phyloP scores from a whole-genome alignment of 2,888 invertebrate genomes.

The Anthophora plumipes region DNA sequence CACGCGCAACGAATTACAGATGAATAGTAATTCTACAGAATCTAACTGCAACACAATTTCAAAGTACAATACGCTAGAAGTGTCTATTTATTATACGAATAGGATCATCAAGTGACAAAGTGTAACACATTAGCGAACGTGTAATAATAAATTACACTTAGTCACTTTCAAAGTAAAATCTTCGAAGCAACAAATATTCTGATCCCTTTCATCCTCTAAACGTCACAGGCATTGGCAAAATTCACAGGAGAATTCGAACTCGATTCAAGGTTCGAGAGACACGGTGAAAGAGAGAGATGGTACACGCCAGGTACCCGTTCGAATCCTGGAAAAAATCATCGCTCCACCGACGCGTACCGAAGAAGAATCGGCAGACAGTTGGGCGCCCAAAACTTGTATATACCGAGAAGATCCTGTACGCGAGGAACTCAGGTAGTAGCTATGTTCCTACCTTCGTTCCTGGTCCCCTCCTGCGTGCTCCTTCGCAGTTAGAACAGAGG shows the following conservation, averaged over 20 bases:
- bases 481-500: slow-evolving; percentile 42
- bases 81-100: too few species aligned
- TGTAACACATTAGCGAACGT: too few species aligned
- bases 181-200: neutral
- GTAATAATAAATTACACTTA: too few species aligned
- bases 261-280: slow-evolving; percentile 33
- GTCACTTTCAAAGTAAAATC: too few species aligned
- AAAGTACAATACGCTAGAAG: too few species aligned
- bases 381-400: slow-evolving; percentile 69
- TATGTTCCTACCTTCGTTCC: slow-evolving; percentile 62
- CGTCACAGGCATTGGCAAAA: neutral
- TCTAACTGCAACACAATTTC: too few species aligned
- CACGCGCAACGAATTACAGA: too few species aligned
- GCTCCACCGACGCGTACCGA: slow-evolving; percentile 69
- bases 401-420: slow-evolving; percentile 52
- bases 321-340: slow-evolving; percentile 58
- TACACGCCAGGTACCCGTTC: slow-evolving; percentile 56
- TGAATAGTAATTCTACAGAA: too few species aligned
- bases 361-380: slow-evolving; percentile 73
- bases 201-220: neutral
- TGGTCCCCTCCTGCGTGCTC: slow-evolving; percentile 53
- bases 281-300: too few species aligned
- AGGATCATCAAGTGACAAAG: too few species aligned
- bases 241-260: neutral
- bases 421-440: slow-evolving; percentile 72